Base-by-base conservation (phyloP, 2,888 invertebrate genomes). In the Matsumyia berberina region DNA sequence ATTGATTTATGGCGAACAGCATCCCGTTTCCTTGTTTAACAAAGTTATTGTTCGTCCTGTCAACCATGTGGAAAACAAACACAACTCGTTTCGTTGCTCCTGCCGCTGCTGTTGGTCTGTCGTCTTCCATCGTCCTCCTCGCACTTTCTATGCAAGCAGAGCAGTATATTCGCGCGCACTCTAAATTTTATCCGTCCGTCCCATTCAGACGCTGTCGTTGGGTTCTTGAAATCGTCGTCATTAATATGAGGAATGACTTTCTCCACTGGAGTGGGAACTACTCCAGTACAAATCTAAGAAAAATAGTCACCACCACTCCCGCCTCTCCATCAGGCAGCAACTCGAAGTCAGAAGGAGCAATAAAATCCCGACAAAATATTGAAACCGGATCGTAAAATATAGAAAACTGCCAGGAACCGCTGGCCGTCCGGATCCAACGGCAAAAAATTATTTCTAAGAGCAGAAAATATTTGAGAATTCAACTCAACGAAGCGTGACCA, bases 31-130 rank as follows among this genome's bases (percentile, higher is more conserved):
- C 64, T 79, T 79, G 72, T 79, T 79, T 70, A 64, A 76, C 70
- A 76, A 62, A 82, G 64, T 74, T 85, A 85, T 79, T 85, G 85
- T 85, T 70, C 74, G 69, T 85, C 79, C 85, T 79, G 79, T 85
- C 85, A 85, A 73, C 79, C 69, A 79, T 85, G 79, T 79, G 79
- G 76, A 85, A 74, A 79, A 85, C 74, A 85, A 85, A 85, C 69
- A 85, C 62, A 85, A 85, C 85, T 85, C 74, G 69, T 78, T 69
- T 53, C 57, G 46, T 39, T 6, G 19, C 42, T n/a, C 42, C 37
- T 53, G 8, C 24, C 46, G 9, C 24, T 58, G 17, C 8, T 31
- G n/a, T n/a, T n/a, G n/a, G n/a, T 19, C 12, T 1, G 24, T 19
- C 12, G 19, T 46, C 2, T 11, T 1, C 19, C 46, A 42, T 24